Conservation (phyloP, 2,113 vertebrate genomes). For the Megaceryle torquata region DNA sequence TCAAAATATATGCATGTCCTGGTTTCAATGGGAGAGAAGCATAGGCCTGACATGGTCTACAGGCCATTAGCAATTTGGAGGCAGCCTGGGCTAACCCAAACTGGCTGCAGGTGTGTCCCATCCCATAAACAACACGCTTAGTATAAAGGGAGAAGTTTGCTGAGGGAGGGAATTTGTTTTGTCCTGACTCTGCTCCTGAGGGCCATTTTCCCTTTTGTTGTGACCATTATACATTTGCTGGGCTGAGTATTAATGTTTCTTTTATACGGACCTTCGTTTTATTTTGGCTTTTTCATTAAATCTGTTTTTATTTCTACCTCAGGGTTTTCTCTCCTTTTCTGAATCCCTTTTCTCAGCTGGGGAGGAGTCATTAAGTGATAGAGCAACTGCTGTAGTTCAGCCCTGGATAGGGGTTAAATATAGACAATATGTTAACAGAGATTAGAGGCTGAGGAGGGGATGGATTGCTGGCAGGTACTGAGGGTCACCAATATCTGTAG, state of each 20-base stretch:
- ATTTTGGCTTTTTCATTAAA: not conserved
- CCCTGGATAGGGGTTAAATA: not conserved
- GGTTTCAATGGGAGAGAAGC: not conserved
- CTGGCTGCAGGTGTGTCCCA: not conserved
- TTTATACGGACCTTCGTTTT: not conserved
- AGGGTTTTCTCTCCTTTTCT: not conserved
- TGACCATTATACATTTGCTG: not conserved
- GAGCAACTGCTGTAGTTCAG: not conserved
- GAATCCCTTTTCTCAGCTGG: not conserved
- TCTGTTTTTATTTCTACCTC: not conserved
- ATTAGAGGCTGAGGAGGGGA: not conserved
- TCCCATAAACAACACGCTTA: not conserved
- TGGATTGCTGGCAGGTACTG: fast-evolving
- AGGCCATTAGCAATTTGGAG: not conserved
- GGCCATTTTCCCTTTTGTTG: not conserved
- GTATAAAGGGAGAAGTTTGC: not conserved
- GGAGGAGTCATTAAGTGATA: not conserved
- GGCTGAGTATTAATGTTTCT: not conserved
- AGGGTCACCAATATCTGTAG: not conserved
- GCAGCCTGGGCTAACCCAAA: not conserved
- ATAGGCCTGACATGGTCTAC: no score
- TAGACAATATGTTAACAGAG: not conserved
- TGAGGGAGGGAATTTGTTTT: not conserved
- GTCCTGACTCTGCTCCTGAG: no score
- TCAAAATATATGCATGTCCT: not conserved